Percentiles rank a stretch among this genome's conserved stretches.
phyloP scores from a whole-genome alignment of 92 coral and sea anemone species.

The Phenganax stokvisi region DNA sequence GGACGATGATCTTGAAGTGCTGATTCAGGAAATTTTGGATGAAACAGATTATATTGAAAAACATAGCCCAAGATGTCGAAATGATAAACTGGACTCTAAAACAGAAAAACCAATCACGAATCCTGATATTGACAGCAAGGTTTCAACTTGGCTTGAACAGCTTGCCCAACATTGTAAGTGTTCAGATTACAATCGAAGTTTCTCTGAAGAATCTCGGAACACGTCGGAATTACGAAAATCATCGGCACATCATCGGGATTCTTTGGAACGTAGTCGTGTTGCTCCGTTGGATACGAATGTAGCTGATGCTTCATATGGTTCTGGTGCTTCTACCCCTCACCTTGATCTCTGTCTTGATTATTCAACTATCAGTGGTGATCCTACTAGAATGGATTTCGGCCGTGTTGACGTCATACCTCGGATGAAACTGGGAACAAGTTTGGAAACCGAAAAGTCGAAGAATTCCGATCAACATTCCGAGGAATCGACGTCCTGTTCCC shows the following conservation, averaged over 20 bases:
- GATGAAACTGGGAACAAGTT: slow-evolving; percentile 47
- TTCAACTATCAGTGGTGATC: slow-evolving; percentile 19
- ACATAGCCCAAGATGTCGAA: neutral
- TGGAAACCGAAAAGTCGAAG: slow-evolving; percentile 12
- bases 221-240: neutral
- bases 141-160: neutral
- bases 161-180: neutral
- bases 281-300: slow-evolving; percentile 26
- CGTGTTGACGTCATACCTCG: slow-evolving; percentile 50
- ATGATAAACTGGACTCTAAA: neutral
- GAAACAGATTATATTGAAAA: slow-evolving; percentile 16
- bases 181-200: neutral
- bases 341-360: slow-evolving; percentile 51
- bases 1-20: slow-evolving; percentile 55
- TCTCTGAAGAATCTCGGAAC: neutral
- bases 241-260: neutral
- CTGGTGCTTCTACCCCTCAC: slow-evolving; percentile 62
- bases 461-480: neutral
- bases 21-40: slow-evolving; percentile 53
- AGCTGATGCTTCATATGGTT: slow-evolving; percentile 74
- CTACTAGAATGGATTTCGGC: slow-evolving; percentile 57
- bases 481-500: slow-evolving; percentile 1
- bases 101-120: neutral
- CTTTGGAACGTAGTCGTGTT: slow-evolving; percentile 29
- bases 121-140: neutral